These are phyloP conservation scores for Formica selysi DNA, from an alignment of 1,140 invertebrate species.

Conservation along the genomic window DNA sequence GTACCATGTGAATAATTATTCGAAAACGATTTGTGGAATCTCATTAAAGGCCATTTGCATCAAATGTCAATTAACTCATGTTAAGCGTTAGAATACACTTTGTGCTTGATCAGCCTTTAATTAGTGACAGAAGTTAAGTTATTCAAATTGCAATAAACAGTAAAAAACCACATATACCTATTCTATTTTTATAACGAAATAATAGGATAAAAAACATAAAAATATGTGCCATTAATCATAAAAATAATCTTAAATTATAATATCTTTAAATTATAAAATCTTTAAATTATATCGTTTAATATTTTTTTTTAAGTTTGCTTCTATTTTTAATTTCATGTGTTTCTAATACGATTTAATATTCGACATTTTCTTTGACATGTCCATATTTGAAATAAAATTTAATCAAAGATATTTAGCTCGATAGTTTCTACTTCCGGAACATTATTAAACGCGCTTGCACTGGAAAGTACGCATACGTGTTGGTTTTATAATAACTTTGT, in stretches of 20 bases:
- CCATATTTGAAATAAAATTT: background rate
- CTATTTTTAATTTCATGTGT: constrained; percentile 4
- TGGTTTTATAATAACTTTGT: constrained; percentile 5
- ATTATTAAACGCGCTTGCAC: constrained; percentile 57
- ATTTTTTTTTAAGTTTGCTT: background rate
- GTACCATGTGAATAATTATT: constrained; percentile 44
- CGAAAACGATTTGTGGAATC: constrained; percentile 58
- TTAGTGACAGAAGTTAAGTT: constrained; percentile 55
- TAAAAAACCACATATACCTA: constrained; percentile 14
- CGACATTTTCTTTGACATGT: background rate
- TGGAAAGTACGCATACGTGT: constrained; percentile 16
- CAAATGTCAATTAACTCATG: constrained; percentile 59
- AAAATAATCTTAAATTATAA: constrained; percentile 1
- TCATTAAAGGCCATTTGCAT: constrained; percentile 54
- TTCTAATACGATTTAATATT: background rate
- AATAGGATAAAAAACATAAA: background rate
- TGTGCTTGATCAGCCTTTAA: constrained; percentile 59
- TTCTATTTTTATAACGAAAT: background rate
- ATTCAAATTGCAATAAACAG: constrained; percentile 47
- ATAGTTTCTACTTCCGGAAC: constrained; percentile 15
- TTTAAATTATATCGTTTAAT: background rate
- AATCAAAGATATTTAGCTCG: constrained; percentile 9
- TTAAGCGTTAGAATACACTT: constrained; percentile 54
- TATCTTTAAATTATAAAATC: background rate
- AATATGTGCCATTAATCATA: background rate